These are phyloP conservation scores for Phainopepla nitens DNA, from an alignment of 2,113 vertebrate species.

Conservation along the genomic window DNA sequence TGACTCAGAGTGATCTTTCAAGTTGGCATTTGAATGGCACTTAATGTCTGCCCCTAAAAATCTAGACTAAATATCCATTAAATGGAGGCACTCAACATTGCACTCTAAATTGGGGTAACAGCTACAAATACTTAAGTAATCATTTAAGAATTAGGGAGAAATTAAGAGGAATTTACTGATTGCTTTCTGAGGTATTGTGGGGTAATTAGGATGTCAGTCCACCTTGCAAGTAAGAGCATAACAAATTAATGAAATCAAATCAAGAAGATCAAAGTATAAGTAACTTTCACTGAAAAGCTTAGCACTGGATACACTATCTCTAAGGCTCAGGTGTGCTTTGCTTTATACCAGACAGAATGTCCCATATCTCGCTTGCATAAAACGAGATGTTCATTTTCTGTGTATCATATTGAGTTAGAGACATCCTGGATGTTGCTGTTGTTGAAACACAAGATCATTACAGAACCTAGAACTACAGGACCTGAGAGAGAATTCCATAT, in stretches of 20 bases:
- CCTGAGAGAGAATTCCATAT: not conserved
- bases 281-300: not conserved
- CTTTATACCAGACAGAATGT: not conserved
- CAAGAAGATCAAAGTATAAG: not conserved
- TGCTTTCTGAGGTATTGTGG: not conserved
- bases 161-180: not conserved
- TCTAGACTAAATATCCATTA: not conserved
- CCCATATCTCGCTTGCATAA: not conserved
- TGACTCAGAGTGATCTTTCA: conserved; percentile 47
- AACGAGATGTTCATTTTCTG: not conserved
- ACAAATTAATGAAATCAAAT: not conserved
- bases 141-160: not conserved
- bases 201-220: not conserved
- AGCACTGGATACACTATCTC: not conserved
- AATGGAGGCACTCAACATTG: not conserved
- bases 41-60: conserved; percentile 14
- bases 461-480: not conserved
- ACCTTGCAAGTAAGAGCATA: not conserved
- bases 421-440: not conserved
- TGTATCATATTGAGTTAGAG: not conserved
- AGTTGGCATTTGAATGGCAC: conserved; percentile 34
- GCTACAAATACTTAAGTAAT: not conserved
- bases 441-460: not conserved
- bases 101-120: not conserved
- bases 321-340: not conserved